A percentile compares a stretch with the other conserved stretches of the same genome.
These are phyloP conservation scores for Lepus oiostolus DNA, from an alignment of 2,797 vertebrate species.

Conservation along the genomic window DNA sequence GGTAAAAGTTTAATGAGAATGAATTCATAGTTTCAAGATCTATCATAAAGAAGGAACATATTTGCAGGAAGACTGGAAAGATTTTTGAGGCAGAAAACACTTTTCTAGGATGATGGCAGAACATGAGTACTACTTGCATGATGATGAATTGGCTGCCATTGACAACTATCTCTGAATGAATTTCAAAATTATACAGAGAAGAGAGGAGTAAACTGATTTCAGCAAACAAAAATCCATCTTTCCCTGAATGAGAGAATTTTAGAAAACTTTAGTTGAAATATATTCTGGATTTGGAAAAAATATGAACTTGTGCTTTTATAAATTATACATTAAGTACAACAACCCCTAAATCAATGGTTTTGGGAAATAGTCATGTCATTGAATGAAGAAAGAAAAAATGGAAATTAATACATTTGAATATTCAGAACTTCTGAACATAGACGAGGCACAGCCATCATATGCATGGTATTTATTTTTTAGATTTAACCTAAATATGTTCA, in stretches of 20 bases:
- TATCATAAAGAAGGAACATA: constrained; percentile 51
- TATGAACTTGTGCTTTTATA: neutral
- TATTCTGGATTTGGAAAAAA: neutral
- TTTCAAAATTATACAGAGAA: constrained; percentile 51
- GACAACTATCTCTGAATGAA: constrained; percentile 5
- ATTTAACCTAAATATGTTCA: constrained; percentile 19
- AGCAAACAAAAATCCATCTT: neutral
- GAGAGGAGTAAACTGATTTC: constrained; percentile 24
- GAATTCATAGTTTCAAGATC: constrained; percentile 60
- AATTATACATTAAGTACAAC: constrained; percentile 13
- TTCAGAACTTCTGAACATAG: constrained; percentile 2
- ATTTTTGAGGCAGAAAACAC: constrained; percentile 64
- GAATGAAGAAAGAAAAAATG: constrained; percentile 4
- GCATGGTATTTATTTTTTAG: neutral
- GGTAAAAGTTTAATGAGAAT: constrained; percentile 52
- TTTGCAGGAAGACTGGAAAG: constrained; percentile 69
- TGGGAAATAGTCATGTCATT: neutral
- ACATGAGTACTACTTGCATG: neutral
- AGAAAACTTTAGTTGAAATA: constrained; percentile 56
- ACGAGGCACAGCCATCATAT: neutral
- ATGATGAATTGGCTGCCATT: constrained; percentile 56
- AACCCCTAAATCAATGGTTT: neutral
- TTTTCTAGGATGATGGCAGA: constrained; percentile 16
- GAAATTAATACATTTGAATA: neutral
- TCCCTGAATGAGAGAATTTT: neutral